Percentiles rank a stretch among this genome's conserved stretches.
Conservation (phyloP, 2,113 vertebrate species). For the Tetrax tetrax region DNA sequence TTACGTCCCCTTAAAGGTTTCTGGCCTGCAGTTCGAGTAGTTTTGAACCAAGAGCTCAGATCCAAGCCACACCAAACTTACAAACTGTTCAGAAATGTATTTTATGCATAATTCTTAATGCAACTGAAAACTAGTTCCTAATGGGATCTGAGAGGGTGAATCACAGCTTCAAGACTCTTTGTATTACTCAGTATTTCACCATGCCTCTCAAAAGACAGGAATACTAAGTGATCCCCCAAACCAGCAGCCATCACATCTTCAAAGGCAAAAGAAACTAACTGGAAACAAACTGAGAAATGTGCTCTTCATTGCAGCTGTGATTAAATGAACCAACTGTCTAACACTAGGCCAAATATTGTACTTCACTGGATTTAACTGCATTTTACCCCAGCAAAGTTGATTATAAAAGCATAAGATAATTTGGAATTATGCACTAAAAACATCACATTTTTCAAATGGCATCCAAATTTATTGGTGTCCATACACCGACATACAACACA, state of each 20-base stretch:
- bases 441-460: neutral
- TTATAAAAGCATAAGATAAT: constrained; percentile 7
- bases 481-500: rapidly evolving
- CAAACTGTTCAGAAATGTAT: neutral
- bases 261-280: constrained; percentile 21
- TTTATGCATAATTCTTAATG: neutral
- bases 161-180: neutral
- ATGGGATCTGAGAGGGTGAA: neutral
- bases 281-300: constrained; percentile 2
- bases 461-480: neutral
- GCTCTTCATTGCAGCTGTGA: constrained; percentile 10
- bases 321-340: constrained; percentile 1
- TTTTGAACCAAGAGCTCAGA: neutral
- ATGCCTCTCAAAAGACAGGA: neutral
- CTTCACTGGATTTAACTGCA: neutral
- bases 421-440: neutral
- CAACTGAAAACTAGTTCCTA: constrained; percentile 3
- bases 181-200: neutral
- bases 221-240: neutral
- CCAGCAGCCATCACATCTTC: neutral
- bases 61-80: neutral
- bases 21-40: neutral
- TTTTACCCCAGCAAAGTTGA: constrained; percentile 2
- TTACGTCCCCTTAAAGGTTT: neutral
- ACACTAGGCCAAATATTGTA: neutral